Base-by-base conservation (phyloP, 2,888 invertebrate genomes). In the Malachius bipustulatus region DNA sequence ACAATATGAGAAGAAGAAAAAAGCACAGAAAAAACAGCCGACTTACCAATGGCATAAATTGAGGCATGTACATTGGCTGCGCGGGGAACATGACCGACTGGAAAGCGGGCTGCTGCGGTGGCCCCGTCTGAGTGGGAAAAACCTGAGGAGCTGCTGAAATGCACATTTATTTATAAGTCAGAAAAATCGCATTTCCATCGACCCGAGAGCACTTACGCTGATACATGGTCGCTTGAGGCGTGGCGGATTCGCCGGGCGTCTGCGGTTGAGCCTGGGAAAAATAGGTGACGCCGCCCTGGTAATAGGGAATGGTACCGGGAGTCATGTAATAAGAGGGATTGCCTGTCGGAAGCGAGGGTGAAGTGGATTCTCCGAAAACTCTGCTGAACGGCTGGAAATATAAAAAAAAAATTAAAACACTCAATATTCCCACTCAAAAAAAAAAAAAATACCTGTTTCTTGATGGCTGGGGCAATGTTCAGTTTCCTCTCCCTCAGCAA, bases 381-480 rank as follows among this genome's bases (percentile, higher is more conserved):
- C 69, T 61, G 51, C 63, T 67, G 44, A 68, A 69, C 29, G 67
- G 64, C 57, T 60, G 44, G 16, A 47, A 35, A 36, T 33, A 28
- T 6, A 39, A 32, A 27, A 26, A 12, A 16, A 36, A 30, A 14
- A 27, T 19, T 14, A 16, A 16, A 32, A 40, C 13, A 26, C 34
- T 16, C 11, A 37, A 29, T 35, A n/a, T n/a, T n/a, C 8, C 9
- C 32, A 36, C n/a, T n/a, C n/a, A n/a, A n/a, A n/a, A n/a, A n/a
- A n/a, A n/a, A n/a, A n/a, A n/a, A n/a, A n/a, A n/a, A 34, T 33
- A 41, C 36, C 32, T 85, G 84, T 62, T 87, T 87, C 55, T 83
- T 80, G 42, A 88, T 81, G 46, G 87, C 87, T 45, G 84, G 84
- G 26, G 87, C 87, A 58, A 88, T 84, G 56, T 87, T 87, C 40